Evolutionary conservation across 2,113 vertebrate species (phyloP), one percentile per base, ranked within the genome.

Genomic region (Dasyurus viverrinus): DNA sequence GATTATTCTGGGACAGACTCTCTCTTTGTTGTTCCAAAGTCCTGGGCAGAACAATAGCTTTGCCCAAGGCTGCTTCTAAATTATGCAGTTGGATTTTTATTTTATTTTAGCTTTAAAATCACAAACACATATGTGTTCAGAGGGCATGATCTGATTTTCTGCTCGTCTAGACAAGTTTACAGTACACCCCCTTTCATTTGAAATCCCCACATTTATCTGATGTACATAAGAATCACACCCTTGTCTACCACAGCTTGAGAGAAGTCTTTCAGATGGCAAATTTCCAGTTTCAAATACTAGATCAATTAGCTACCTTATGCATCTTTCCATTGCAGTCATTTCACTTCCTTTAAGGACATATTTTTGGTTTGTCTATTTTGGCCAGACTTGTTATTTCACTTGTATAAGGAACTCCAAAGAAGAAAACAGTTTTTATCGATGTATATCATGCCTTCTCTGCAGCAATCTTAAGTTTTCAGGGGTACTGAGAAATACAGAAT

Each of bases 141-240:
- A 97, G 96, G 96, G 96, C 27, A 9, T 90, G 23, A 97, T 96
- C 92, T 90, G 55, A 92, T 96, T 95, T 95, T 98, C 94, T 97
- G 95, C 91, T 97, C 90, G 93, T 97, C 96, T 96, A 96, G 93
- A 97, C 96, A 98, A 98, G 94, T 95, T 94, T 53, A 46, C 0
- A 92, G 92, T 76, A 93, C 93, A 95, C 42, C 36, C 68, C 68
- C 22, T 46, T 84, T 84, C 68, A 23, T 84, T 84, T 84, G n/a
- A 91, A 96, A 96, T 94, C 97, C n/a, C 97, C 95, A 89, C 91
- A 97, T 96, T 97, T 98, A 90, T 98, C 95, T 97, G 97, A 98
- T 96, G 90, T 1, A 7, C 48, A 91, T 1, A 93, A 24, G 14
- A 93, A 95, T 27, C 94, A 97, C 92, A 27, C 96, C 96, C 97